Evolutionary conservation across 2,797 vertebrate genomes (phyloP).

Genomic region (Anabacerthia variegaticeps): DNA sequence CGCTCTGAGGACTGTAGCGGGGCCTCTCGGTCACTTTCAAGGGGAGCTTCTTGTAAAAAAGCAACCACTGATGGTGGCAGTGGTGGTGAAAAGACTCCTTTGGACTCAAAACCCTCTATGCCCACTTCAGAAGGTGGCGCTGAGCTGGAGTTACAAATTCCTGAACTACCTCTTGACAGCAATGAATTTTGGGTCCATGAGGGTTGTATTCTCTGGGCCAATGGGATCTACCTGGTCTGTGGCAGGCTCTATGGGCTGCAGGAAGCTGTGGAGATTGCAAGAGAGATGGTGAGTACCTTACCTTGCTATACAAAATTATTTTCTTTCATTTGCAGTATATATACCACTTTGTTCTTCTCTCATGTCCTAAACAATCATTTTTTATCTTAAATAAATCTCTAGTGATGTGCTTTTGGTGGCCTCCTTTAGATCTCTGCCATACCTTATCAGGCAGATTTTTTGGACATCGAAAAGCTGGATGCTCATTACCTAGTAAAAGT

Average conservation of each 20-base stretch:
- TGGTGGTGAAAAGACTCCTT: conserved; percentile 77
- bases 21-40: conserved; percentile 83
- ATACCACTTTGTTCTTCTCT: neutral
- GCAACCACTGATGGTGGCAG: conserved; percentile 73
- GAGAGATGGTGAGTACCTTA: conserved; percentile 88
- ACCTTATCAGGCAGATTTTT: neutral
- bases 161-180: conserved; percentile 97
- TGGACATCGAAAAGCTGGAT: neutral
- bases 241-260: conserved; percentile 97
- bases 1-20: conserved; percentile 91
- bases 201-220: conserved; percentile 97
- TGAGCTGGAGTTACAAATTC: conserved; percentile 91
- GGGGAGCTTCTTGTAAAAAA: conserved; percentile 92
- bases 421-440: neutral
- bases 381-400: neutral
- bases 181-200: conserved; percentile 99
- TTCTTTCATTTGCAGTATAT: neutral
- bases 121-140: conserved; percentile 81
- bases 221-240: conserved; percentile 96
- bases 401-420: neutral
- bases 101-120: conserved; percentile 76
- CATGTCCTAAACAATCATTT: neutral
- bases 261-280: conserved; percentile 96
- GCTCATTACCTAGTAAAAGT: neutral
- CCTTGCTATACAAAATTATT: neutral